Conservation (phyloP, 1,140 invertebrate species). For the Drosophila subpulchrella region DNA sequence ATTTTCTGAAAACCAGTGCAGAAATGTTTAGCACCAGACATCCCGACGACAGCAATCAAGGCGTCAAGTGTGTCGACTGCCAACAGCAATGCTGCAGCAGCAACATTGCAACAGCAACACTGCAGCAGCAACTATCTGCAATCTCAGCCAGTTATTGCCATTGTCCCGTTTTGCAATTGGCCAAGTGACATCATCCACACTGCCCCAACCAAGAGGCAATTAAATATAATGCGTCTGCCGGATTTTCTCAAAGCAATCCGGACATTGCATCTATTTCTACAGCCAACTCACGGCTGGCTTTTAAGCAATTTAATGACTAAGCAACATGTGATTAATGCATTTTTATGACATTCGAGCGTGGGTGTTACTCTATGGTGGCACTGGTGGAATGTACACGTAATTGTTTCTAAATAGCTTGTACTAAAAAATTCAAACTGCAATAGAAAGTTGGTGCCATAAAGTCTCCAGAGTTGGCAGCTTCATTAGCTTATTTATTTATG, state of each 20-base stretch:
- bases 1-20: not conserved
- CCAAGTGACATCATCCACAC: conserved; percentile 41
- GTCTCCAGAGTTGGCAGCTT: conserved; percentile 12
- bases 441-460: conserved; percentile 35
- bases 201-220: conserved; percentile 46
- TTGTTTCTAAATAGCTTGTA: conserved; percentile 59
- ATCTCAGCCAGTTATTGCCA: conserved; percentile 40
- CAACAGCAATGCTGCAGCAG: not conserved
- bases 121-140: conserved; percentile 19
- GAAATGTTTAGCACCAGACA: conserved; percentile 40
- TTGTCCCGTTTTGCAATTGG: conserved; percentile 44
- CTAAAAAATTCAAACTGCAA: conserved; percentile 24
- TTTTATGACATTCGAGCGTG: conserved; percentile 58
- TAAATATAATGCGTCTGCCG: conserved; percentile 67
- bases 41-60: conserved; percentile 33
- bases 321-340: conserved; percentile 67
- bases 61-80: conserved; percentile 6
- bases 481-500: conserved; percentile 56
- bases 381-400: conserved; percentile 39
- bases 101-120: conserved; percentile 14
- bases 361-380: conserved; percentile 18
- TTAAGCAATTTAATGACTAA: conserved; percentile 55
- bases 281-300: conserved; percentile 49
- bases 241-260: conserved; percentile 28
- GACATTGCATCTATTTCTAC: conserved; percentile 20